Evolutionary conservation across 2,113 vertebrate species (phyloP).

Genomic region (Scalopus aquaticus): DNA sequence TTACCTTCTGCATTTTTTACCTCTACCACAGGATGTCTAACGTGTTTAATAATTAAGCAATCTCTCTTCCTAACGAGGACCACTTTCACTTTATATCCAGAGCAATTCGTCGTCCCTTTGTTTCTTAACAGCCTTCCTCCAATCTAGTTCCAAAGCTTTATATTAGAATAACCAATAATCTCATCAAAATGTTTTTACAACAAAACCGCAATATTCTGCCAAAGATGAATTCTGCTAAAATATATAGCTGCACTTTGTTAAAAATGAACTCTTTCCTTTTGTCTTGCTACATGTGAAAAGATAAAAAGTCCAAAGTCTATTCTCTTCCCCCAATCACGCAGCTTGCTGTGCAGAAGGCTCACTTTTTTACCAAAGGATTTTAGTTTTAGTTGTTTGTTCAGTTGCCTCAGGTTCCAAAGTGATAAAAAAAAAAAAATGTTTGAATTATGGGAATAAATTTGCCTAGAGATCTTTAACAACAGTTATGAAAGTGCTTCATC

Average conservation of each 20-base stretch:
- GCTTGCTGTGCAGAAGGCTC: not conserved
- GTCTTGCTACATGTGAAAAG: not conserved
- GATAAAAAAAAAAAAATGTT: slow-evolving; percentile 28
- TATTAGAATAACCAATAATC: not conserved
- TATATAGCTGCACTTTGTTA: not conserved
- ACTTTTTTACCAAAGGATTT: not conserved
- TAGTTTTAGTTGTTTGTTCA: slow-evolving; percentile 14
- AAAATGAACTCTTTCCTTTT: not conserved
- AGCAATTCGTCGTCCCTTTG: not conserved
- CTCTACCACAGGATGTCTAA: not conserved
- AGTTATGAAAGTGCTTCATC: slow-evolving; percentile 14
- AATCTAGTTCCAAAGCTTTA: not conserved
- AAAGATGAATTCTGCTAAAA: not conserved
- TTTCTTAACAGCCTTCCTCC: not conserved
- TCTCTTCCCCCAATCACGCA: not conserved
- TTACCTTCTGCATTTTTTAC: not conserved
- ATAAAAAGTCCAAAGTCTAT: not conserved
- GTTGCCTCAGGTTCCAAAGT: not conserved
- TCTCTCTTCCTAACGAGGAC: not conserved
- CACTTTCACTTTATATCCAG: not conserved
- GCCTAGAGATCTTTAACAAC: slow-evolving; percentile 22
- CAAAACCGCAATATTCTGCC: not conserved
- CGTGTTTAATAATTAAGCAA: not conserved
- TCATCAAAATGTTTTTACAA: not conserved
- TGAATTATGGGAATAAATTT: slow-evolving; percentile 49